Evolutionary conservation across 2,113 vertebrate genomes (phyloP).

Genomic region (Dromiciops gliroides): DNA sequence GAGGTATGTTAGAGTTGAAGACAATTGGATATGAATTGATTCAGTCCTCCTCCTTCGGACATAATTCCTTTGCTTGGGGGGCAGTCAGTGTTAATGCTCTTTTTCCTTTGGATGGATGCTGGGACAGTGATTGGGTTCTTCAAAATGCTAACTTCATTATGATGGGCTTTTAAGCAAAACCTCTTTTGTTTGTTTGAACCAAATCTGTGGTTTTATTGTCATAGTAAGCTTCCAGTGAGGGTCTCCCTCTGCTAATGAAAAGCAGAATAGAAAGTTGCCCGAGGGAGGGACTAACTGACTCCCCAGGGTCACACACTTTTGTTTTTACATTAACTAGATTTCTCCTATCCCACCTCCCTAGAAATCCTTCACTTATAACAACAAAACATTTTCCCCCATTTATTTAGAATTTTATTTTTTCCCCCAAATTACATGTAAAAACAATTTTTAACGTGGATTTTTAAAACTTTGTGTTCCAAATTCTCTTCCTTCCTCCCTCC

Average conservation of each 20-base stretch:
- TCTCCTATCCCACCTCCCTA: not conserved
- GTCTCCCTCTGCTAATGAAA: not conserved
- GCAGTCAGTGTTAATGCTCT: not conserved
- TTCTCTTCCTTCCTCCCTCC: too few relatives aligned
- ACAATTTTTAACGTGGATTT: too few relatives aligned
- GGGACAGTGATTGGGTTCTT: not conserved
- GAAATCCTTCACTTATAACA: not conserved
- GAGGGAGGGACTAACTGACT: not conserved
- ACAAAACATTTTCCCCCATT: too few relatives aligned
- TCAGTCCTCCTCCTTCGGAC: not conserved
- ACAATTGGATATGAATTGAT: not conserved
- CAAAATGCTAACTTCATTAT: not conserved
- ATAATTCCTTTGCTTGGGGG: not conserved
- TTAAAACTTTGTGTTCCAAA: too few relatives aligned
- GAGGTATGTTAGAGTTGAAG: not conserved
- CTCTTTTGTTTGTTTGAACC: not conserved
- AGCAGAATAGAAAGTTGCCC: not conserved
- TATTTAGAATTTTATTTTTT: too few relatives aligned
- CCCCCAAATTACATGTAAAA: too few relatives aligned
- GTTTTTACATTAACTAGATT: not conserved
- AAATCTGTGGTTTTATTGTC: not conserved
- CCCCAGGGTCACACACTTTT: not conserved
- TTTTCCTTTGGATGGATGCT: not conserved
- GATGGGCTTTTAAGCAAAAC: not conserved
- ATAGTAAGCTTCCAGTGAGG: not conserved